phyloP scores from a whole-genome alignment of 2,888 invertebrate genomes.

The Leptinotarsa juncta region DNA sequence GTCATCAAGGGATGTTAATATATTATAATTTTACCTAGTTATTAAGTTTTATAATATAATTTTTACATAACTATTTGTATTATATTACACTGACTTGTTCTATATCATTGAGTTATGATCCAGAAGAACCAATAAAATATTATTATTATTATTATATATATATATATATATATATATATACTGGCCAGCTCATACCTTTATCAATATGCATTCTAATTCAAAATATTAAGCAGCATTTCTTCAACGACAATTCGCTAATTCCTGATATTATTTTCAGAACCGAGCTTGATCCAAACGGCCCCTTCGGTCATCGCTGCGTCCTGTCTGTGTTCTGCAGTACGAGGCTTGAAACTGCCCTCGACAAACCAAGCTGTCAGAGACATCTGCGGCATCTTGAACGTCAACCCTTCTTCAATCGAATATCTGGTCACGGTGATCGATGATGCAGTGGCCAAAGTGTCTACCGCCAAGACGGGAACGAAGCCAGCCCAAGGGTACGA shows the following conservation, averaged over 20 bases:
- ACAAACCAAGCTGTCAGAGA: conserved; percentile 61
- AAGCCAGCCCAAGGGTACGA: conserved; percentile 53
- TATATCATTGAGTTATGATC: too few species aligned
- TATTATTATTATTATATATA: too few species aligned
- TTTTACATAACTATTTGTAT: too few species aligned
- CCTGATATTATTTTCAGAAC: conserved; percentile 69
- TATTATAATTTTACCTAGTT: too few species aligned
- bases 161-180: too few species aligned
- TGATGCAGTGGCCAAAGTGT: conserved; percentile 68
- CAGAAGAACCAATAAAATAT: too few species aligned
- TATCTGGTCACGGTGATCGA: conserved; percentile 71
- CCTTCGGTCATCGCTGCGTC: conserved; percentile 79
- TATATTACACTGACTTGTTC: too few species aligned
- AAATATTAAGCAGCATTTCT: neutral
- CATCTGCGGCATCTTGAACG: conserved; percentile 66
- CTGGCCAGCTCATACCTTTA: too few species aligned
- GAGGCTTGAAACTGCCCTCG: conserved; percentile 70
- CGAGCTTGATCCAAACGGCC: conserved; percentile 77
- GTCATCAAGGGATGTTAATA: too few species aligned
- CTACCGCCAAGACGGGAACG: conserved; percentile 50
- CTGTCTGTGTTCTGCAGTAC: conserved; percentile 76
- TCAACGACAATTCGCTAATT: neutral
- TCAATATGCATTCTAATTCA: neutral
- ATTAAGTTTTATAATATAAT: too few species aligned
- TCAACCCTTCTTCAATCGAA: conserved; percentile 69